These are phyloP conservation scores for Lasioglossum vierecki DNA, from an alignment of 2,888 invertebrate genomes.

Conservation along the genomic window DNA sequence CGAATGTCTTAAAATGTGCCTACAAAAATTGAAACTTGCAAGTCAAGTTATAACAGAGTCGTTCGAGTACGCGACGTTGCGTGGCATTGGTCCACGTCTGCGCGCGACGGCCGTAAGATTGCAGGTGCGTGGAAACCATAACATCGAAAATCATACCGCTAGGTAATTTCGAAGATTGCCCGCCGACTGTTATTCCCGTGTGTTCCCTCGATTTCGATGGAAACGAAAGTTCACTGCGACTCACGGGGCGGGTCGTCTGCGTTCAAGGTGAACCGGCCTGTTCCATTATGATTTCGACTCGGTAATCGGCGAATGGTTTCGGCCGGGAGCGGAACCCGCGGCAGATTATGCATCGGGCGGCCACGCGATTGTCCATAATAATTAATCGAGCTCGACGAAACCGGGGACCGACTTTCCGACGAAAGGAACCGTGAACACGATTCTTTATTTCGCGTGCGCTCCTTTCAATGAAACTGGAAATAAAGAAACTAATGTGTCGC, in stretches of 20 bases:
- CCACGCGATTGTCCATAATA: background rate
- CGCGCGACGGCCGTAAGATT: slow-evolving; percentile 28
- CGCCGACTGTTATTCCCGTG: slow-evolving; percentile 31
- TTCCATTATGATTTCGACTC: slow-evolving; percentile 64
- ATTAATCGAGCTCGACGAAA: slow-evolving; percentile 10
- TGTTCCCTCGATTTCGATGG: slow-evolving; percentile 48
- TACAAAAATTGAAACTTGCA: too few species aligned
- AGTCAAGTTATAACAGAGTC: too few species aligned
- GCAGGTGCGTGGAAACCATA: slow-evolving; percentile 44
- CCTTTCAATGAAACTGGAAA: background rate
- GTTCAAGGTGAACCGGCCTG: slow-evolving; percentile 75
- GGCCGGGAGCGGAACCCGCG: background rate
- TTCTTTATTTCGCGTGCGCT: slow-evolving; percentile 4
- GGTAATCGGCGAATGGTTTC: slow-evolving; percentile 44
- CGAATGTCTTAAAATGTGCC: too few species aligned
- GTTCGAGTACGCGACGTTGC: background rate
- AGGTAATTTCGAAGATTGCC: slow-evolving; percentile 48
- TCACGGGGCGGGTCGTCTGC: slow-evolving; percentile 47
- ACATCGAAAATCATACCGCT: slow-evolving; percentile 51
- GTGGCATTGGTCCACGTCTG: slow-evolving; percentile 18
- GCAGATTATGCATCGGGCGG: background rate
- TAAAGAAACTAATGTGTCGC: background rate
- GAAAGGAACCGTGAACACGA: background rate
- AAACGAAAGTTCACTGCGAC: slow-evolving; percentile 60
- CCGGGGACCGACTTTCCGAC: background rate